Conservation (phyloP, 1,140 invertebrate species). For the Brachionus sp. region DNA sequence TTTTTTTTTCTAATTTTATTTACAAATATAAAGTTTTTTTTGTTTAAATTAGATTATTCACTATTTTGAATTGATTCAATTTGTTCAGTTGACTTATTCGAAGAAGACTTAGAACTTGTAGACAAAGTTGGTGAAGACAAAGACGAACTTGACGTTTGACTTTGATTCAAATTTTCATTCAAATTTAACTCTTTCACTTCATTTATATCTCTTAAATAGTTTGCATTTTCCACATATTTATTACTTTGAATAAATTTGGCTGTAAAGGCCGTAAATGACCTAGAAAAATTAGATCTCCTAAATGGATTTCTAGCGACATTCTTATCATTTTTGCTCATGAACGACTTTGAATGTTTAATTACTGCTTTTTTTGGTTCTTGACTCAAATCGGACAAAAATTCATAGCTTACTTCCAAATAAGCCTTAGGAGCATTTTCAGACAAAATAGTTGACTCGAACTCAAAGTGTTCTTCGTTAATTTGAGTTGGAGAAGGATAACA, state of each 20-base stretch:
- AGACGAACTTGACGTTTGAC: background rate
- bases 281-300: conserved; percentile 21
- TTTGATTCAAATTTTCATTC: background rate
- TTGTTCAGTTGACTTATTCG: background rate
- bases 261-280: background rate
- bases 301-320: background rate
- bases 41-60: background rate
- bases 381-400: conserved; percentile 34
- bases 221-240: background rate
- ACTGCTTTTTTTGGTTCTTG: background rate
- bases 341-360: conserved; percentile 28
- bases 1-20: background rate
- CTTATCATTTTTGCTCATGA: background rate
- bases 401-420: conserved; percentile 13
- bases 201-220: conserved; percentile 6
- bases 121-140: conserved; percentile 24
- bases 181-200: conserved; percentile 12
- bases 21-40: background rate
- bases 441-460: background rate
- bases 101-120: background rate
- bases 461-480: background rate
- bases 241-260: background rate
- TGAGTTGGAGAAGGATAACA: background rate
- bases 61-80: background rate
- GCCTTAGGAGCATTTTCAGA: background rate